Percentiles rank a stretch among this genome's conserved stretches.
phyloP scores from a whole-genome alignment of 35 echinoderm and acorn worm genomes.

The Ophiothrix spiculata region DNA sequence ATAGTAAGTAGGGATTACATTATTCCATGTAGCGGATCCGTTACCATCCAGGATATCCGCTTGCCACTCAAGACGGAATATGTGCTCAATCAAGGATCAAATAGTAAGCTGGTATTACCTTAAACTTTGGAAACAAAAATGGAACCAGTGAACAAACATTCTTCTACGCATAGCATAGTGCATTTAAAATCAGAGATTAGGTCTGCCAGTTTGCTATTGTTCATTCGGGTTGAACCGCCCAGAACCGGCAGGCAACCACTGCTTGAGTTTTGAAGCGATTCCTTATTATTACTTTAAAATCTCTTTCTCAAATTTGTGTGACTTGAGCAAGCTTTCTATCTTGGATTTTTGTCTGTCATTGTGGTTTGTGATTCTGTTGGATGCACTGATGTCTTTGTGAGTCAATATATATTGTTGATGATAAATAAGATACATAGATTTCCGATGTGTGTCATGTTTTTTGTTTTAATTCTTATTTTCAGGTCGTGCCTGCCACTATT shows the following conservation, averaged over 20 bases:
- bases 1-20: constrained; percentile 61
- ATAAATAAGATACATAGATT: too few relatives aligned
- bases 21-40: constrained; percentile 58
- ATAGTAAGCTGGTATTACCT: background rate
- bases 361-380: too few relatives aligned
- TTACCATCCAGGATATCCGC: constrained; percentile 73
- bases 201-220: background rate
- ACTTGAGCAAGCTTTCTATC: too few relatives aligned
- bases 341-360: too few relatives aligned
- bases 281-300: too few relatives aligned
- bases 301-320: too few relatives aligned
- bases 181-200: background rate
- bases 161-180: background rate
- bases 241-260: too few relatives aligned
- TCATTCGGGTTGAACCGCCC: background rate
- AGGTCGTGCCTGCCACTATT: constrained; percentile 77
- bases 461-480: too few relatives aligned
- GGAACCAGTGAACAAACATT: background rate
- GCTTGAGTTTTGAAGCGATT: too few relatives aligned
- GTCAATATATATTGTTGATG: too few relatives aligned
- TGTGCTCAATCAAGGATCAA: background rate
- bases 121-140: background rate
- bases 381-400: too few relatives aligned
- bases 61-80: constrained; percentile 93
- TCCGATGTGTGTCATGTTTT: too few relatives aligned